Percentiles rank a stretch among this genome's conserved stretches.
Conservation (phyloP, 2,113 vertebrate genomes). For the Dicerorhinus sumatrensis region DNA sequence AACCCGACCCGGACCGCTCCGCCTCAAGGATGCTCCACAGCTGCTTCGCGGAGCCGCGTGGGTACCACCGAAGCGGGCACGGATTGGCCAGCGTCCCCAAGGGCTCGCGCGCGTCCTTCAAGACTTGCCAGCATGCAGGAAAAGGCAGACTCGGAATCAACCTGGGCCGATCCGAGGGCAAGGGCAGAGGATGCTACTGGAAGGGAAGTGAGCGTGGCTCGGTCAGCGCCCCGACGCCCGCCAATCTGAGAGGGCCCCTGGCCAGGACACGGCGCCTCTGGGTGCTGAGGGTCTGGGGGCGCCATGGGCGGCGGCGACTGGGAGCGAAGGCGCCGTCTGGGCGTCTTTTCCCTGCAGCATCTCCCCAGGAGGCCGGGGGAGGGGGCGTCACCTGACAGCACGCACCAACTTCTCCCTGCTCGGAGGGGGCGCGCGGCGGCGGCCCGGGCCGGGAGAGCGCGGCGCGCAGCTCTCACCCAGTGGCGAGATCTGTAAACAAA, state of each 20-base stretch:
- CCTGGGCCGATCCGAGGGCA: background rate
- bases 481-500: slow-evolving; percentile 79
- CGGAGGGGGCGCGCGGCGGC: background rate
- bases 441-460: background rate
- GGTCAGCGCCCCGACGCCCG: background rate
- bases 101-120: slow-evolving; percentile 64
- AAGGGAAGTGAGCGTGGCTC: background rate
- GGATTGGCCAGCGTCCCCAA: slow-evolving; percentile 22
- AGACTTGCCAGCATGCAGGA: background rate
- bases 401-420: slow-evolving; percentile 56
- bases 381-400: slow-evolving; percentile 71
- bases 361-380: background rate
- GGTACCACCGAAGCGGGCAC: background rate
- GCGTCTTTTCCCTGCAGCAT: slow-evolving; percentile 23
- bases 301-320: background rate
- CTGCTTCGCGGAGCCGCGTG: background rate
- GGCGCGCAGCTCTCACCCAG: slow-evolving; percentile 47
- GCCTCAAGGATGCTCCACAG: background rate
- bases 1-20: background rate
- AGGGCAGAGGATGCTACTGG: background rate
- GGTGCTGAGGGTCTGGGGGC: background rate
- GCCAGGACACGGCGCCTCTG: background rate
- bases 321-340: background rate
- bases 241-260: background rate
- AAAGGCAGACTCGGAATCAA: background rate